Conservation (phyloP, 2,113 vertebrate genomes). For the Hyperopisus bebe region DNA sequence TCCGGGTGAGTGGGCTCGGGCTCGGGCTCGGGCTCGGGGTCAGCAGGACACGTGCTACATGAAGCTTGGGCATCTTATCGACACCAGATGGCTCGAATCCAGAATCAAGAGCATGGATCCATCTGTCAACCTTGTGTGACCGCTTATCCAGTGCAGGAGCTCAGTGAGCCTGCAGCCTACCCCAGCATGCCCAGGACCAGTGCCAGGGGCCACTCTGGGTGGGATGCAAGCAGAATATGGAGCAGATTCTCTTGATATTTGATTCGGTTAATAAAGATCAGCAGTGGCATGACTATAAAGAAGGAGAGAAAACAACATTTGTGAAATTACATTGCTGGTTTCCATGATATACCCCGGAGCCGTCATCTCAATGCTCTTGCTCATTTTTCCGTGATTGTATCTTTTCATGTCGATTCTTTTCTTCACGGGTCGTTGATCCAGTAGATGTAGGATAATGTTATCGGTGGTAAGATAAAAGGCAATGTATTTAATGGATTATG, state of each 20-base stretch:
- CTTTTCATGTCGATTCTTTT: neutral
- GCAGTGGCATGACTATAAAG: neutral
- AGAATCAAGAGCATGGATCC: neutral
- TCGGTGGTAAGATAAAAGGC: neutral
- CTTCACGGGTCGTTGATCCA: neutral
- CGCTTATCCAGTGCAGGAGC: neutral
- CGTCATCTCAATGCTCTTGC: neutral
- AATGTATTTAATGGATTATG: constrained; percentile 13
- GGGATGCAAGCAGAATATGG: neutral
- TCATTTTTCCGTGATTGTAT: neutral
- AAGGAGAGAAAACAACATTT: neutral
- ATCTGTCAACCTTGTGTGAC: neutral
- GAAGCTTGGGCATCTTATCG: neutral
- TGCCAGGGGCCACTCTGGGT: neutral
- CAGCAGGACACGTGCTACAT: neutral
- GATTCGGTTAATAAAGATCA: neutral
- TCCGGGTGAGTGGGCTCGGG: too few species aligned
- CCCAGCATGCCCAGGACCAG: neutral
- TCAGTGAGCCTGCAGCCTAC: neutral
- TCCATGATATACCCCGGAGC: neutral
- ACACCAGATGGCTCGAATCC: neutral
- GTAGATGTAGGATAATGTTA: neutral
- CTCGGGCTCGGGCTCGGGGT: neutral
- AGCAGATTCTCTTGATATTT: neutral
- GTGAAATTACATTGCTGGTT: constrained; percentile 6